Percentiles rank a stretch among this genome's conserved stretches.
Evolutionary conservation across 2,888 invertebrate genomes (phyloP).

Genomic region (Strigamia maritima): DNA sequence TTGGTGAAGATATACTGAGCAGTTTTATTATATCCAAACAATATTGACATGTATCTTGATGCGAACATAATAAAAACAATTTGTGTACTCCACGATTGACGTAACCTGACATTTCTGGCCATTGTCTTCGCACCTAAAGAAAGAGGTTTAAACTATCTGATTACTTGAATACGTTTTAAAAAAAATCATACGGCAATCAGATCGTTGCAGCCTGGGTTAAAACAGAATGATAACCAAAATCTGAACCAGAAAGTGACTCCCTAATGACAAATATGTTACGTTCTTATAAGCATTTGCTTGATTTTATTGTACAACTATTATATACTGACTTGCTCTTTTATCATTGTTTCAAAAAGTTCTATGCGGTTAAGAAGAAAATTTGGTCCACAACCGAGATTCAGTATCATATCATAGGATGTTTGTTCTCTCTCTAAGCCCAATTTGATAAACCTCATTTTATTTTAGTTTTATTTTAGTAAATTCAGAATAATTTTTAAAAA

Average conservation of each 20-base stretch:
- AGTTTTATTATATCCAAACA: constrained; percentile 14
- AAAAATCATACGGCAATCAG: not conserved
- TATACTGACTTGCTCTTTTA: constrained; percentile 7
- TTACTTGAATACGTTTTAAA: not conserved
- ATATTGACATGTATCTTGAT: constrained; percentile 6
- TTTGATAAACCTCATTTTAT: not conserved
- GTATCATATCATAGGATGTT: not conserved
- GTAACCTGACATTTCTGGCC: not conserved
- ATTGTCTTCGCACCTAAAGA: not conserved
- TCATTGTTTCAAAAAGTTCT: constrained; percentile 9
- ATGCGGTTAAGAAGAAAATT: not conserved
- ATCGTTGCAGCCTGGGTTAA: not conserved
- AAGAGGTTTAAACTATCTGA: not conserved
- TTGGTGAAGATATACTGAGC: not conserved
- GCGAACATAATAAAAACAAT: not conserved
- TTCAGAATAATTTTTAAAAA: not conserved
- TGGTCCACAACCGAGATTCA: constrained; percentile 3
- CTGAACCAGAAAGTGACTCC: not conserved
- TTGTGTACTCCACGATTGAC: constrained; percentile 1
- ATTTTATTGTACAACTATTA: not conserved
- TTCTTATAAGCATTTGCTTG: not conserved
- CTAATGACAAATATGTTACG: not conserved
- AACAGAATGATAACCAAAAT: constrained; percentile 18
- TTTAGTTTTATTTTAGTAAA: not conserved
- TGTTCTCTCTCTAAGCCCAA: not conserved